Base-by-base conservation (phyloP, 2,888 invertebrate genomes). In the Glyphotaelius pellucidus region DNA sequence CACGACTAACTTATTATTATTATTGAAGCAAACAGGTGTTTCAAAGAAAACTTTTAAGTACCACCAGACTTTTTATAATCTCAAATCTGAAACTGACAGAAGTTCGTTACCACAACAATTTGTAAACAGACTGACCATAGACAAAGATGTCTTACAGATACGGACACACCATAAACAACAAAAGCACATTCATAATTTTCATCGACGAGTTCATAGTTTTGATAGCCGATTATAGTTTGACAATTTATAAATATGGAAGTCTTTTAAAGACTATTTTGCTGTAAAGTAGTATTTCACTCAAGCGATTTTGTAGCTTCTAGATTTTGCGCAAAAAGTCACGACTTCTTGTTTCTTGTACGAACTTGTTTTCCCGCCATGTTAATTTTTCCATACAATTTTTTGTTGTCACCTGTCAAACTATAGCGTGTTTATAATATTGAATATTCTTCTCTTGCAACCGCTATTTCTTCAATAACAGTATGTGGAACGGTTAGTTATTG, bases 401-500 rank as follows among this genome's bases (percentile, higher is more conserved):
- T 67, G 67, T 83, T 83, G 47, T 32, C 42, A 47, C 80, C 88
- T 92, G 92, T 92, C 90, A 90, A 86, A 88, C 9, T 67, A 3
- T 38, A 30, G 15, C 81, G 52, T 25, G 90, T 42, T 42, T 90
- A 38, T 79, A 19, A 79, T 67, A 67, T 90, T 38, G 79, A 35
- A 31, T 19, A 31, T 12, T 86, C 38, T 88, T 87, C 11, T 88
- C 30, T 52, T 11, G 81, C 15, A 88, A 79, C 15, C 15, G n/a
- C 52, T 42, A 42, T 31, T 80, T 90, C 15, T 35, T 35, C 79
- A 19, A 31, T 31, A 31, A 42, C 25, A 87, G 31, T 15, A 92
- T 92, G 92, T 92, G 92, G 92, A 92, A 92, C 31, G 92, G 92
- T 92, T 35, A 90, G 79, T 81, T 47, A n/a, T 86, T 35, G 84